Evolutionary conservation across 2,113 vertebrate species (phyloP).

Genomic region (Fulmarus glacialis): DNA sequence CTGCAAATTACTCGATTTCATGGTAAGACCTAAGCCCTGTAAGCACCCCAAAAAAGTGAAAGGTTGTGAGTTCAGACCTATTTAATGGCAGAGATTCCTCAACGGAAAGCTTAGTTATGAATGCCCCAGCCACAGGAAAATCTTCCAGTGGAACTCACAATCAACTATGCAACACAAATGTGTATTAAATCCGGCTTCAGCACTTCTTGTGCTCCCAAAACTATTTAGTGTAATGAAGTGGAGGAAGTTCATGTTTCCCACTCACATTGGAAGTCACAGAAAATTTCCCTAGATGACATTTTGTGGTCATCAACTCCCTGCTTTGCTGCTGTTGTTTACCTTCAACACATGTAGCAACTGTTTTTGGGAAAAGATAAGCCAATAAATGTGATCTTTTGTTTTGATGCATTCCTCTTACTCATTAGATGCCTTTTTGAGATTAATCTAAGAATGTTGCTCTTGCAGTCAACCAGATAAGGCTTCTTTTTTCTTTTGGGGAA

Average conservation of each 20-base stretch:
- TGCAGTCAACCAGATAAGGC: slow-evolving; percentile 35
- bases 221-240: background rate
- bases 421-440: slow-evolving; percentile 35
- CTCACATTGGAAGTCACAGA: background rate
- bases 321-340: slow-evolving; percentile 7
- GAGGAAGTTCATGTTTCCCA: background rate
- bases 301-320: background rate
- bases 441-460: slow-evolving; percentile 38
- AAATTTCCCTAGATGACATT: background rate
- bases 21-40: background rate
- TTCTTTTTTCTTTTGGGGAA: background rate
- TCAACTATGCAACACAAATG: background rate
- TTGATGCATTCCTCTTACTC: slow-evolving; percentile 44
- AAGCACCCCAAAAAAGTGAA: background rate
- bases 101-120: background rate
- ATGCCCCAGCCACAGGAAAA: background rate
- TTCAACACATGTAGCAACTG: background rate
- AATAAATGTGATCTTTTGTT: slow-evolving; percentile 27
- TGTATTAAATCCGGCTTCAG: background rate
- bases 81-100: background rate
- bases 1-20: background rate
- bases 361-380: background rate
- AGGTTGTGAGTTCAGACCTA: background rate
- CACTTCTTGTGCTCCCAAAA: background rate
- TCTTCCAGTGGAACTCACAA: background rate